Conservation (phyloP, 2,888 invertebrate species). For the Sipunculus nudus region DNA sequence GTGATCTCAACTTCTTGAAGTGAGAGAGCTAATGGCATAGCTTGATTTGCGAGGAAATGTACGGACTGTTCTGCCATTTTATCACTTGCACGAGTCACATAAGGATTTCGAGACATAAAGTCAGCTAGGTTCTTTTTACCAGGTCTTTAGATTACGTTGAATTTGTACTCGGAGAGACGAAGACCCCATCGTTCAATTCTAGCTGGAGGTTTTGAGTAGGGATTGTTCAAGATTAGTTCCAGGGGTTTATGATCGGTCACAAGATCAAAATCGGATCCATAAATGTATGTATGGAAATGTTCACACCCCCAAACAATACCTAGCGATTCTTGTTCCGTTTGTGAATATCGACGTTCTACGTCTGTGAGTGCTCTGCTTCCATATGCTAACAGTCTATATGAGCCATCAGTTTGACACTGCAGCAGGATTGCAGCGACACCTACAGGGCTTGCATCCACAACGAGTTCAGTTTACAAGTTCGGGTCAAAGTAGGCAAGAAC, state of each 20-base stretch:
- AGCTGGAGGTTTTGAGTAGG: slow-evolving; percentile 32
- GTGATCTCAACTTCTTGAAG: slow-evolving; percentile 7
- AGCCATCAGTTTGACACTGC: slow-evolving; percentile 29
- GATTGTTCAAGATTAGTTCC: slow-evolving; percentile 10
- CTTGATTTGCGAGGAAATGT: slow-evolving; percentile 17
- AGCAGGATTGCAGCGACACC: slow-evolving; percentile 40
- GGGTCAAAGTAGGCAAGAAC: slow-evolving; percentile 37
- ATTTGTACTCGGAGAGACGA: slow-evolving; percentile 34
- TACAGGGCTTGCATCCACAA: slow-evolving; percentile 40
- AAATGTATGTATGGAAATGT: slow-evolving; percentile 4
- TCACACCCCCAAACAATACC: slow-evolving; percentile 7
- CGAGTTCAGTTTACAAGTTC: slow-evolving; percentile 23
- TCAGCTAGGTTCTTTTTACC: slow-evolving; percentile 41
- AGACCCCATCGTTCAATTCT: slow-evolving; percentile 42
- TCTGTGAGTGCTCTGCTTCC: slow-evolving; percentile 2
- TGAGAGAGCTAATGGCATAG: slow-evolving; percentile 19
- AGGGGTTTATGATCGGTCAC: slow-evolving; percentile 14
- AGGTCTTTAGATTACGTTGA: slow-evolving; percentile 26
- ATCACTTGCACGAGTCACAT: slow-evolving; percentile 1
- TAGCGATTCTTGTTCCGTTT: slow-evolving; percentile 11
- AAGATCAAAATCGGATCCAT: slow-evolving; percentile 3
- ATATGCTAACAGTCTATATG: not conserved
- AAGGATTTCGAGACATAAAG: slow-evolving; percentile 39
- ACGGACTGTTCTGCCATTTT: slow-evolving; percentile 34
- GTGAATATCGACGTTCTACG: slow-evolving; percentile 5